Evolutionary conservation across 2,113 vertebrate species (phyloP).

Genomic region (Oceanites oceanicus): DNA sequence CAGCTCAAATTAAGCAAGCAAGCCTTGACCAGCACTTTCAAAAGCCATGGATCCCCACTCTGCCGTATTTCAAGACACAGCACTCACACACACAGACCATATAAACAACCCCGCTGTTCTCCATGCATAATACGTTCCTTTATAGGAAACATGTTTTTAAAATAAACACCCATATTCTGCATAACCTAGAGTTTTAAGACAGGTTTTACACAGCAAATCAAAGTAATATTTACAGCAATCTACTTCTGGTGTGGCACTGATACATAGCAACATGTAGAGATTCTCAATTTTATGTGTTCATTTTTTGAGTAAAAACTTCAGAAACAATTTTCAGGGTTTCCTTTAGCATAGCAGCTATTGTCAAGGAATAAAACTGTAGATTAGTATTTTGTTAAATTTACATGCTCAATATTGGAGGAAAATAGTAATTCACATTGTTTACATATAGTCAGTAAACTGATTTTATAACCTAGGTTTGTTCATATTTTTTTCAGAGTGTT

Average conservation of each 20-base stretch:
- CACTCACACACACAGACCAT: background rate
- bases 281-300: background rate
- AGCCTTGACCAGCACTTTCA: background rate
- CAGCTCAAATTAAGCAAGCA: background rate
- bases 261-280: background rate
- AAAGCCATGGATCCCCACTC: background rate
- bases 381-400: background rate
- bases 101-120: background rate
- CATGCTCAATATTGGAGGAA: background rate
- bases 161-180: background rate
- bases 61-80: background rate
- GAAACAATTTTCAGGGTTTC: background rate
- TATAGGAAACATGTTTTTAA: background rate
- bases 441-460: background rate
- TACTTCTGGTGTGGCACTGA: background rate
- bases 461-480: background rate
- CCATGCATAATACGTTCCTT: background rate
- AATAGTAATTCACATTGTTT: background rate
- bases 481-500: background rate
- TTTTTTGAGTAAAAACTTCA: background rate
- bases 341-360: background rate
- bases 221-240: background rate
- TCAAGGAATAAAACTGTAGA: background rate
- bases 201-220: background rate
- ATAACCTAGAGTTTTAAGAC: background rate